phyloP scores from a whole-genome alignment of 2,797 vertebrate species.

The Darevskia nairensis region DNA sequence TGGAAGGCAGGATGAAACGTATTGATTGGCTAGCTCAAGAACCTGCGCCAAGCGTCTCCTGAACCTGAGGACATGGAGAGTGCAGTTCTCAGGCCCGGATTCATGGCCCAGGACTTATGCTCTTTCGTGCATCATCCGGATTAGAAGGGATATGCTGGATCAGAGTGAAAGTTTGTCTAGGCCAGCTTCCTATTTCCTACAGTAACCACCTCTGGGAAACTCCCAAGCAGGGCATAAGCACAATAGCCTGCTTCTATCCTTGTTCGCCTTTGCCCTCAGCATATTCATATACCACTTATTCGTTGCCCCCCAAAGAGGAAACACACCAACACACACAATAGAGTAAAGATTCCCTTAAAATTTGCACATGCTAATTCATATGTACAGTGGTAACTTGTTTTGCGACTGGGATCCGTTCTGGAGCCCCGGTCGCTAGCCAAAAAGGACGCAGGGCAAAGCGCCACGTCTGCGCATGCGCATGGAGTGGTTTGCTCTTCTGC shows the following conservation, averaged over 20 bases:
- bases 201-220: background rate
- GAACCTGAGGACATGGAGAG: background rate
- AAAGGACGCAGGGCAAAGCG: too few species aligned
- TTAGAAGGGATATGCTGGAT: background rate
- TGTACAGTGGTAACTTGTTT: too few species aligned
- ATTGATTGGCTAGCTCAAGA: background rate
- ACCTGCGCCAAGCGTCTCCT: background rate
- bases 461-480: fast-evolving
- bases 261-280: background rate
- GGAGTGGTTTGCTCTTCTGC: too few species aligned
- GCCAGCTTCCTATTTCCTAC: background rate
- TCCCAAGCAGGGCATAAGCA: background rate
- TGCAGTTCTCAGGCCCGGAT: background rate
- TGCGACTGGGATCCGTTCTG: too few species aligned
- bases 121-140: too few species aligned
- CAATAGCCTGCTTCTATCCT: too few species aligned
- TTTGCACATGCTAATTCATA: too few species aligned
- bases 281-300: background rate
- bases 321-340: too few species aligned
- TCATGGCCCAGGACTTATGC: too few species aligned
- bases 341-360: too few species aligned
- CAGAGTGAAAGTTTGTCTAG: background rate
- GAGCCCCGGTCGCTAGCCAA: too few species aligned
- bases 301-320: too few species aligned
- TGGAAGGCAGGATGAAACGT: background rate